Conservation (phyloP, 2,797 vertebrate genomes). For the Orientallactaga sibirica region DNA sequence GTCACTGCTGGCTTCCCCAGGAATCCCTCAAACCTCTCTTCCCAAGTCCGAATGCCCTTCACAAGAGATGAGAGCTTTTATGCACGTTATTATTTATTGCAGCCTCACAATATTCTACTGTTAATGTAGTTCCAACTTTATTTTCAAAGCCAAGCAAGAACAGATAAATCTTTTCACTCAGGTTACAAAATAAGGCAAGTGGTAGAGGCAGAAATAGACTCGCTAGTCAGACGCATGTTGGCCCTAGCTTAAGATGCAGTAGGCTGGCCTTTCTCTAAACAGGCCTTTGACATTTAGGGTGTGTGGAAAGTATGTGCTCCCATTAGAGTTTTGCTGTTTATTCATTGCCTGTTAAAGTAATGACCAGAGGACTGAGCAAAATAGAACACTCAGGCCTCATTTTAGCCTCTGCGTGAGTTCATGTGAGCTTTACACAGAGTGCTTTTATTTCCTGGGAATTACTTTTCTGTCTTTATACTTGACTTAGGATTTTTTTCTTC, state of each 20-base stretch:
- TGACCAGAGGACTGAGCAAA: conserved; percentile 62
- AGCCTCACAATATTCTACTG: conserved; percentile 14
- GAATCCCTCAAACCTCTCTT: conserved; percentile 31
- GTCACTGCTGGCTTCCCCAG: conserved; percentile 9
- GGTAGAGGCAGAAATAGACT: conserved; percentile 54
- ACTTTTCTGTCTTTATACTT: conserved; percentile 57
- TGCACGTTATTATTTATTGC: conserved; percentile 63
- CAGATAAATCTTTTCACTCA: conserved; percentile 63
- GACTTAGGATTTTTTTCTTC: conserved; percentile 59
- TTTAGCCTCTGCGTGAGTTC: conserved; percentile 26
- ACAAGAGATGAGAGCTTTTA: conserved; percentile 57
- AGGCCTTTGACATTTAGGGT: conserved; percentile 58
- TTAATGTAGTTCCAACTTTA: conserved; percentile 36
- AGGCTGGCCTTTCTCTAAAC: conserved; percentile 60
- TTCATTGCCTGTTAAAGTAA: conserved; percentile 65
- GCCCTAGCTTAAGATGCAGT: conserved; percentile 33
- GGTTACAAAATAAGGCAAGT: conserved; percentile 37
- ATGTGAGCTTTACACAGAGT: conserved; percentile 13
- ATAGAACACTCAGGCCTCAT: conserved; percentile 32
- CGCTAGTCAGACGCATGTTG: conserved; percentile 44
- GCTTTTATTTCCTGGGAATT: conserved; percentile 57
- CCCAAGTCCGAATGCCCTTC: neutral
- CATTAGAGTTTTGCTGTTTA: conserved; percentile 59
- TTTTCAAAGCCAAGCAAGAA: conserved; percentile 63
- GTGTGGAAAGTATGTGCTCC: conserved; percentile 71